Evolutionary conservation across 2,888 invertebrate genomes (phyloP).

Genomic region (Orchesella flavescens): DNA sequence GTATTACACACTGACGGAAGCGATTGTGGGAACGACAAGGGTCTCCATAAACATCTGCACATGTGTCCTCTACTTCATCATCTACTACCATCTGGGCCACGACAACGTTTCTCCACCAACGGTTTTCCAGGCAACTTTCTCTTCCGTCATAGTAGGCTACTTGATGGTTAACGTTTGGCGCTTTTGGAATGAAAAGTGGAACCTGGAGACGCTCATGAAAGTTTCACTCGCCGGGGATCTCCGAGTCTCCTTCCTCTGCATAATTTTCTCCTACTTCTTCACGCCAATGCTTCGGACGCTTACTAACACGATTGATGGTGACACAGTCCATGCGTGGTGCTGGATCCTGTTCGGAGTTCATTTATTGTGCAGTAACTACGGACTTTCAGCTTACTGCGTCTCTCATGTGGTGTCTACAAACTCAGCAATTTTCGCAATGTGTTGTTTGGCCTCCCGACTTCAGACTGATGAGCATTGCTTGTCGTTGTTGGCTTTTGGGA

Average conservation of each 20-base stretch:
- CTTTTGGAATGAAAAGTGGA: conserved; percentile 27
- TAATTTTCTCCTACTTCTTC: conserved; percentile 46
- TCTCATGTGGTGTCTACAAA: conserved; percentile 94
- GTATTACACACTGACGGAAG: conserved; percentile 60
- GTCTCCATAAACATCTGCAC: conserved; percentile 64
- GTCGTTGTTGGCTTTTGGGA: conserved; percentile 89
- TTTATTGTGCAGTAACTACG: conserved; percentile 94
- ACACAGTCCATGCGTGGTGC: conserved; percentile 96
- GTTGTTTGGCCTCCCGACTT: conserved; percentile 95
- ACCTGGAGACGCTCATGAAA: conserved; percentile 36
- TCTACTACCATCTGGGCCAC: conserved; percentile 69
- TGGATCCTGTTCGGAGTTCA: conserved; percentile 90
- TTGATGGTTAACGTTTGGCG: conserved; percentile 58
- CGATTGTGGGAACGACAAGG: conserved; percentile 60
- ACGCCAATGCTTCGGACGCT: conserved; percentile 89
- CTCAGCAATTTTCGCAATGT: conserved; percentile 94
- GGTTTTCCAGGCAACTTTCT: conserved; percentile 34
- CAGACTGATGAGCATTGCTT: conserved; percentile 90
- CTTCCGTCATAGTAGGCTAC: conserved; percentile 61
- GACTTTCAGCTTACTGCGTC: conserved; percentile 88
- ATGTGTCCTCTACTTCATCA: conserved; percentile 66
- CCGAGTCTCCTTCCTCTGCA: conserved; percentile 42
- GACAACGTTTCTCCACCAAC: conserved; percentile 47
- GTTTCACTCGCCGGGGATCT: conserved; percentile 37
- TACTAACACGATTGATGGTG: conserved; percentile 96